Conservation (phyloP, 2,888 invertebrate species). For the Volucella inanis region DNA sequence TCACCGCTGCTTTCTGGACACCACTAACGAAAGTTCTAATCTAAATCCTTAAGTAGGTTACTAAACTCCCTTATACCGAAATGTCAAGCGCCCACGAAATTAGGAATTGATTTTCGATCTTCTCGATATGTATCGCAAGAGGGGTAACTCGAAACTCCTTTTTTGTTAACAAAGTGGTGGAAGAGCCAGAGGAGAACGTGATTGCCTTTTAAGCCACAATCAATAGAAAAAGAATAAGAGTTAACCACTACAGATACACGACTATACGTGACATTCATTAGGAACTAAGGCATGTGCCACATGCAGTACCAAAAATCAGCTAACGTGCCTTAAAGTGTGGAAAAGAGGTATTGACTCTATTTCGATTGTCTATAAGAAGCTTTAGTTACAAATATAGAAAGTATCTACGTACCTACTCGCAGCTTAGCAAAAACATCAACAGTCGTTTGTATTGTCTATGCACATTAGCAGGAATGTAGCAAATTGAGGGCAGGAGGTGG, state of each 20-base stretch:
- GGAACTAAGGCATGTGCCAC: constrained; percentile 60
- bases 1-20: no score
- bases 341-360: constrained; percentile 64
- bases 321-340: constrained; percentile 68
- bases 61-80: background rate
- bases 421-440: constrained; percentile 52
- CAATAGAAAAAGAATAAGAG: background rate
- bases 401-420: constrained; percentile 13
- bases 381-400: background rate
- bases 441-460: constrained; percentile 53
- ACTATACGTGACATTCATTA: constrained; percentile 71
- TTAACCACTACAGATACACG: constrained; percentile 33
- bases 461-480: constrained; percentile 26
- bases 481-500: constrained; percentile 67
- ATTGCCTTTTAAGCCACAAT: background rate
- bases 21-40: no score
- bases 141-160: constrained; percentile 1
- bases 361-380: constrained; percentile 43
- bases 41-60: background rate
- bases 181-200: background rate
- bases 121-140: background rate
- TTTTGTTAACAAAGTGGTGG: background rate
- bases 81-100: constrained; percentile 20
- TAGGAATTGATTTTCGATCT: constrained; percentile 39
- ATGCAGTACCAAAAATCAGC: constrained; percentile 42